These are phyloP conservation scores for Vulpes ferrilata DNA, from an alignment of 2,113 vertebrate species.

Conservation along the genomic window DNA sequence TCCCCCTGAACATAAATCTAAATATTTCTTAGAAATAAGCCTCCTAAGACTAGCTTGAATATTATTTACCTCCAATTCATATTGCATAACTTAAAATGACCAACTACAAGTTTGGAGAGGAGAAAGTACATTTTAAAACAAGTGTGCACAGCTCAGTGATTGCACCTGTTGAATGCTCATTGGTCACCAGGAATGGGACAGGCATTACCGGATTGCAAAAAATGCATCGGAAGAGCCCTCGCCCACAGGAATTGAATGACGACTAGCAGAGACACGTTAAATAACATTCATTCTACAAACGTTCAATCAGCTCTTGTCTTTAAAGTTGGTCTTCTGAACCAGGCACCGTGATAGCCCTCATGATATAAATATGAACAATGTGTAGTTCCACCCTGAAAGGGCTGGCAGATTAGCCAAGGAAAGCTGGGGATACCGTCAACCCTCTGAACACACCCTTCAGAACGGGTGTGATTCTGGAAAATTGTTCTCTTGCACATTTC, in stretches of 20 bases:
- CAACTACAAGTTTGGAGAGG: neutral
- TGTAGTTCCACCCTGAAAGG: neutral
- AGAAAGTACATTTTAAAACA: neutral
- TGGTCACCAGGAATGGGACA: neutral
- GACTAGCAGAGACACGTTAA: neutral
- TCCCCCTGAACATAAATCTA: neutral
- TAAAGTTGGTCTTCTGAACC: neutral
- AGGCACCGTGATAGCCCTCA: neutral
- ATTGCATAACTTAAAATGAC: neutral
- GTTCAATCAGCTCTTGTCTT: neutral
- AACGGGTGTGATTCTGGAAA: neutral
- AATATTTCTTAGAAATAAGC: constrained; percentile 25
- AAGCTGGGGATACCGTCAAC: neutral
- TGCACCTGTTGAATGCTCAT: constrained; percentile 45
- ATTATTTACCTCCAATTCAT: neutral
- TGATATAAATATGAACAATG: neutral
- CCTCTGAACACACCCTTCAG: neutral
- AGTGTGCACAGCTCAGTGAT: neutral
- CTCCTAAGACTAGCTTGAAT: neutral
- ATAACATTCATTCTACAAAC: constrained; percentile 24
- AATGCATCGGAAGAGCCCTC: neutral
- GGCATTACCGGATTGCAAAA: neutral
- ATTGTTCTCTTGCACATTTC: neutral
- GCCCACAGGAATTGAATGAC: neutral
- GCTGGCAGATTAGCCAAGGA: no score